A percentile compares a stretch with the other conserved stretches of the same genome.
phyloP scores from a whole-genome alignment of 2,888 invertebrate genomes.

The Acrocyrtus sp. region DNA sequence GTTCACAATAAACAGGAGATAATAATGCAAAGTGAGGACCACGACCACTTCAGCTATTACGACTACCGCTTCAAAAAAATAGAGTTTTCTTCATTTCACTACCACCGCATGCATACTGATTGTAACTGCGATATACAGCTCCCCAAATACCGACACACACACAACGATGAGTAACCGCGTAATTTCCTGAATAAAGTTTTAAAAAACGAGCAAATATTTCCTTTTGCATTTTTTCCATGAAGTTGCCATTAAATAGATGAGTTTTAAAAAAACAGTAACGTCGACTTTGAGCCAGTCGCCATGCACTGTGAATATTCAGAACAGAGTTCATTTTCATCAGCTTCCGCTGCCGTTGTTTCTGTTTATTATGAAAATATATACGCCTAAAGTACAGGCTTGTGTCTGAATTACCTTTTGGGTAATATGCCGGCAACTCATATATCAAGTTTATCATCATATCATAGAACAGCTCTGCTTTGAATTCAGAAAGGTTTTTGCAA shows the following conservation, averaged over 20 bases:
- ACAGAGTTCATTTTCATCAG: slow-evolving; percentile 20
- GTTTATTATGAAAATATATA: not conserved
- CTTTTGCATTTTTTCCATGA: slow-evolving; percentile 21
- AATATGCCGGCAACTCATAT: not conserved
- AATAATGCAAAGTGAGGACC: slow-evolving; percentile 45
- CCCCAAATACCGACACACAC: slow-evolving; percentile 11
- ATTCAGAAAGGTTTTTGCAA: too few relatives aligned
- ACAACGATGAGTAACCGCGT: slow-evolving; percentile 10
- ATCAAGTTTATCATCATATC: not conserved
- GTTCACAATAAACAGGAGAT: slow-evolving; percentile 41
- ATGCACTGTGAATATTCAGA: too few relatives aligned
- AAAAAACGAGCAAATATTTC: slow-evolving; percentile 20
- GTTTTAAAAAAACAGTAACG: not conserved
- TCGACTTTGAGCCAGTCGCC: too few relatives aligned
- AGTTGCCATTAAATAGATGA: not conserved
- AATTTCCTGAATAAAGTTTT: slow-evolving; percentile 37
- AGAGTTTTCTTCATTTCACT: not conserved
- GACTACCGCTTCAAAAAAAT: not conserved
- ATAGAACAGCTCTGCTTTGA: too few relatives aligned
- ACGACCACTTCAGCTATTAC: slow-evolving; percentile 12
- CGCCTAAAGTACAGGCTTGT: not conserved
- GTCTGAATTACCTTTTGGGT: not conserved
- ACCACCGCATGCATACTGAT: not conserved
- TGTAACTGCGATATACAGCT: slow-evolving; percentile 9
- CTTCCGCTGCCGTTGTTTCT: slow-evolving; percentile 30